Percentiles rank a stretch among this genome's conserved stretches.
phyloP scores from a whole-genome alignment of 92 coral and sea anemone genomes.

The Heliopora coerulea region DNA sequence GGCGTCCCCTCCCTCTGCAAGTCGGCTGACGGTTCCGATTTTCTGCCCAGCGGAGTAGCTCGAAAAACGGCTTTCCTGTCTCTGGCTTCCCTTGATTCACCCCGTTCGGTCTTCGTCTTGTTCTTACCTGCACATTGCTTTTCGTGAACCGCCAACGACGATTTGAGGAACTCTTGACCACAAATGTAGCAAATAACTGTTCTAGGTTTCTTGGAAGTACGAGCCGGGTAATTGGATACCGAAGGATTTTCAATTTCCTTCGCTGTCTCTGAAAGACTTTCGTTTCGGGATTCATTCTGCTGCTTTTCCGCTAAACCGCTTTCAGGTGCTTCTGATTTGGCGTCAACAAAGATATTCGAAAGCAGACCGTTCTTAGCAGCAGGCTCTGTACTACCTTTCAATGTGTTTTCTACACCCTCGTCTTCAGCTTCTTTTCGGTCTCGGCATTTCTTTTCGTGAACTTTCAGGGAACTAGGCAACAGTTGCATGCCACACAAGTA shows the following conservation, averaged over 20 bases:
- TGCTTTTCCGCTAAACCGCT: background rate
- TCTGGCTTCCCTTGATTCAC: background rate
- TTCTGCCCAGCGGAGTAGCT: background rate
- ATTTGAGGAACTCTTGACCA: slow-evolving; percentile 90
- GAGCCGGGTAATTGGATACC: background rate
- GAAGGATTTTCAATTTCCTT: slow-evolving; percentile 6
- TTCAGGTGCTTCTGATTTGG: background rate
- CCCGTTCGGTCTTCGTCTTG: slow-evolving; percentile 55
- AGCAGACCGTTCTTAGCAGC: background rate
- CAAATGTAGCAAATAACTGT: slow-evolving; percentile 86
- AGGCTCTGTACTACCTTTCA: background rate
- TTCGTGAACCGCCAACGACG: slow-evolving; percentile 87
- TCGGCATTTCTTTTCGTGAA: slow-evolving; percentile 89
- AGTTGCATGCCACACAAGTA: slow-evolving; percentile 89
- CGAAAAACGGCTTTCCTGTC: background rate
- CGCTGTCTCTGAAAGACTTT: background rate
- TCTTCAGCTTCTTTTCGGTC: background rate
- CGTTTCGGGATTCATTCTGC: background rate
- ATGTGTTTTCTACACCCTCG: background rate
- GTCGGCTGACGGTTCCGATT: background rate
- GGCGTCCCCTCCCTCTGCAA: slow-evolving; percentile 6
- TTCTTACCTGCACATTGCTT: slow-evolving; percentile 85
- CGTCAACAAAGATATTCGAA: background rate
- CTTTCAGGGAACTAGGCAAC: slow-evolving; percentile 69
- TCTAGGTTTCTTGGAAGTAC: slow-evolving; percentile 62